Conservation (phyloP, 2,113 vertebrate genomes). For the Gallinago paraguaiae region DNA sequence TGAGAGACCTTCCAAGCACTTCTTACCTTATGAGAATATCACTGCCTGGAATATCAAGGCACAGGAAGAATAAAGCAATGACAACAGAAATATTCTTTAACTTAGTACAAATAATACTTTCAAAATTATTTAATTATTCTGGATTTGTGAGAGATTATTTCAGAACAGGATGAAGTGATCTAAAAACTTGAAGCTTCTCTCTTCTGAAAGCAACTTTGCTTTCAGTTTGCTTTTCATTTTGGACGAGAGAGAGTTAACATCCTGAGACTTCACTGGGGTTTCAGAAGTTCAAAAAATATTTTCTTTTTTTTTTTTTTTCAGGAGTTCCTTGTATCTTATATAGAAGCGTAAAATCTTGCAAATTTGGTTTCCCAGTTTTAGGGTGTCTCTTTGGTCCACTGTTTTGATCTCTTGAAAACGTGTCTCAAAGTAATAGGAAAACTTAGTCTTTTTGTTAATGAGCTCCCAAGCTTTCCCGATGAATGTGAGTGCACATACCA, state of each 20-base stretch:
- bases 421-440: background rate
- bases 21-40: background rate
- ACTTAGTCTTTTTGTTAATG: background rate
- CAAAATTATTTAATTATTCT: background rate
- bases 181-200: background rate
- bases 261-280: background rate
- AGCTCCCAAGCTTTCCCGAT: background rate
- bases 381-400: background rate
- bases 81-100: background rate
- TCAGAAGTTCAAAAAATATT: background rate
- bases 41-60: background rate
- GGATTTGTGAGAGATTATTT: background rate
- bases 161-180: background rate
- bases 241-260: background rate
- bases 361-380: background rate
- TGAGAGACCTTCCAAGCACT: background rate
- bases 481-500: slow-evolving; percentile 37
- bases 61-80: background rate
- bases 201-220: background rate
- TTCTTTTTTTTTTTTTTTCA: background rate
- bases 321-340: background rate
- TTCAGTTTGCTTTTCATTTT: background rate
- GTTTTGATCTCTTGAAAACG: background rate
- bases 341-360: background rate
- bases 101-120: background rate